These are phyloP conservation scores for Chelidonichthys spinosus DNA, from an alignment of 2,797 vertebrate genomes.

Conservation along the genomic window DNA sequence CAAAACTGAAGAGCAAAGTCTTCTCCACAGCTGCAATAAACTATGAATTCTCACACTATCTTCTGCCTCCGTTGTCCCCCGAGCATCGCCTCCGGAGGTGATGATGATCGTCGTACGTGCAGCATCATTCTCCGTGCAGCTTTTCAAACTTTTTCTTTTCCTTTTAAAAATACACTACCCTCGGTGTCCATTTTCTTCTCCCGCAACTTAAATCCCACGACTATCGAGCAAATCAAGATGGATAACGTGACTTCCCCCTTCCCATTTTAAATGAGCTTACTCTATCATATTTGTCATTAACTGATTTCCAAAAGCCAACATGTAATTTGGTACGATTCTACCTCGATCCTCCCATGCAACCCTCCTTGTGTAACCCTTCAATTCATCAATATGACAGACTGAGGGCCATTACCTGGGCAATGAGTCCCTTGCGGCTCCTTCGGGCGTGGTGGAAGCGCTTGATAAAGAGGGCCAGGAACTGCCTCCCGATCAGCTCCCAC, in stretches of 20 bases:
- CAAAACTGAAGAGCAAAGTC: slow-evolving; percentile 1
- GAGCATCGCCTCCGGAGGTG: slow-evolving; percentile 10
- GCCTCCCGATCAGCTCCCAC: slow-evolving; percentile 91
- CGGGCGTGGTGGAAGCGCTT: slow-evolving; percentile 96
- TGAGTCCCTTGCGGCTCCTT: slow-evolving; percentile 94
- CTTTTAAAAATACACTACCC: neutral
- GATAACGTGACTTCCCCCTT: slow-evolving; percentile 39
- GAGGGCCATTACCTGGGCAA: slow-evolving; percentile 92
- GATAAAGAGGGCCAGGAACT: slow-evolving; percentile 95
- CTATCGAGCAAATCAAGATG: slow-evolving; percentile 45
- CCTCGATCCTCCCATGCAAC: slow-evolving; percentile 66
- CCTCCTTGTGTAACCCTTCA: slow-evolving; percentile 54
- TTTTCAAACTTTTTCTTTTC: slow-evolving; percentile 12
- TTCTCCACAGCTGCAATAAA: slow-evolving; percentile 2
- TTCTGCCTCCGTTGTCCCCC: neutral
- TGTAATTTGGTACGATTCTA: slow-evolving; percentile 63
- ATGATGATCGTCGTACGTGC: slow-evolving; percentile 31
- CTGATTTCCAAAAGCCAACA: slow-evolving; percentile 67
- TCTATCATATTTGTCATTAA: slow-evolving; percentile 66
- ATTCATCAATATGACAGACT: slow-evolving; percentile 76
- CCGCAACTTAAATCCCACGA: slow-evolving; percentile 51
- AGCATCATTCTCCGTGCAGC: slow-evolving; percentile 21
- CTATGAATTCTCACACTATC: neutral
- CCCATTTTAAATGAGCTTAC: slow-evolving; percentile 60
- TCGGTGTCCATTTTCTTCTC: slow-evolving; percentile 31